phyloP scores from a whole-genome alignment of 2,113 vertebrate genomes.

The Grammomys dolichurus region DNA sequence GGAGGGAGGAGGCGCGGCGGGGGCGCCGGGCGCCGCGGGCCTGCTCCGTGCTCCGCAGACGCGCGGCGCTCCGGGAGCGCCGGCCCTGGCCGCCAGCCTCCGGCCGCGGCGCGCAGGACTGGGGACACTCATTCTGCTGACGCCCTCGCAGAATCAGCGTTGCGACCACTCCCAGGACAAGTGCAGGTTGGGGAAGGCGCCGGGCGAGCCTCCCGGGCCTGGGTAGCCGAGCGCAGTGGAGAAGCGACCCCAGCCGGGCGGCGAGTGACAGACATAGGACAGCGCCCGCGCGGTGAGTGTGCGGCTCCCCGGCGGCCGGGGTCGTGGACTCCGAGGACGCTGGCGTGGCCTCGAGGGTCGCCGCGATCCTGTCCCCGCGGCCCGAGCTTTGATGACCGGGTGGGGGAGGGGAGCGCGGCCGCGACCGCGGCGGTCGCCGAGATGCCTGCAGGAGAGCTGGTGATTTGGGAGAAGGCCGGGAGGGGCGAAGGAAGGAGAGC shows the following conservation, averaged over 20 bases:
- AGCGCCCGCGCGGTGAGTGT: slow-evolving; percentile 74
- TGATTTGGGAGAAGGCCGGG: background rate
- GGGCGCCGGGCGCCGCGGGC: slow-evolving; percentile 50
- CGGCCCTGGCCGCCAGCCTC: slow-evolving; percentile 40
- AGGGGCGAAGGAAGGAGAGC: background rate
- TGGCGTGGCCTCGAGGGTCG: background rate
- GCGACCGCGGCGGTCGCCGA: background rate
- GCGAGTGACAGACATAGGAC: slow-evolving; percentile 34
- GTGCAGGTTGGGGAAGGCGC: slow-evolving; percentile 28
- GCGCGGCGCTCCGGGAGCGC: slow-evolving; percentile 40
- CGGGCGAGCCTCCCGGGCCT: background rate
- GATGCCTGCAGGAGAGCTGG: slow-evolving; percentile 29
- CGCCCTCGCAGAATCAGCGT: background rate
- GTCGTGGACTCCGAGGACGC: background rate
- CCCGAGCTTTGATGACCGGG: background rate
- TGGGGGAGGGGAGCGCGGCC: background rate
- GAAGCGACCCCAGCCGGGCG: background rate
- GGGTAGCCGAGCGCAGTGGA: background rate
- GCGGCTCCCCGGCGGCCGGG: background rate
- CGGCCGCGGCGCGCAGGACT: background rate
- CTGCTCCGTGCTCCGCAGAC: slow-evolving; percentile 22
- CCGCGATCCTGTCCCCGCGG: background rate
- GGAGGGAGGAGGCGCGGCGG: slow-evolving; percentile 51
- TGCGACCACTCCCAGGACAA: slow-evolving; percentile 51
- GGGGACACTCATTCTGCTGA: background rate